Evolutionary conservation across 2,888 invertebrate genomes (phyloP).

Genomic region (Cantharis rustica): DNA sequence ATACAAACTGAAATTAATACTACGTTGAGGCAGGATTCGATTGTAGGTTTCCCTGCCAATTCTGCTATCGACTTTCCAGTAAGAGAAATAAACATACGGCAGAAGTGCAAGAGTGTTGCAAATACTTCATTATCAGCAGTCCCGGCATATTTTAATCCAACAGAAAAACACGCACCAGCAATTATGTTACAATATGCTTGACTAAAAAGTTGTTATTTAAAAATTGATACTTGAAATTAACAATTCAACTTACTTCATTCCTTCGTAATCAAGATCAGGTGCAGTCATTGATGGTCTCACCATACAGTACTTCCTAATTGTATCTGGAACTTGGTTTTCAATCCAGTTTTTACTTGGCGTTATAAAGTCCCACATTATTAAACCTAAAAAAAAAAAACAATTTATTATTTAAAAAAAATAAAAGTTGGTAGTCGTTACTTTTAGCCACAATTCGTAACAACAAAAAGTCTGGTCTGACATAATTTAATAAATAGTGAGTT

Average conservation of each 20-base stretch:
- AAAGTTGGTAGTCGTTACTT: constrained; percentile 55
- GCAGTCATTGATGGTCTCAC: constrained; percentile 70
- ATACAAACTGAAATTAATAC: constrained; percentile 80
- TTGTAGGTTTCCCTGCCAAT: constrained; percentile 85
- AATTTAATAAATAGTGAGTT: constrained; percentile 88
- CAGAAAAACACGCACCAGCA: constrained; percentile 91
- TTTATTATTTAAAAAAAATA: background rate
- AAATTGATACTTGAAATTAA: background rate
- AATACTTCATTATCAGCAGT: constrained; percentile 84
- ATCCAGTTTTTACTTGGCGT: constrained; percentile 84
- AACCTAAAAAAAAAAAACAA: constrained; percentile 54
- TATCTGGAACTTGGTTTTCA: constrained; percentile 77
- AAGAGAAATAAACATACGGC: constrained; percentile 69
- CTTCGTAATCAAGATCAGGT: constrained; percentile 81
- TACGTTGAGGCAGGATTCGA: constrained; percentile 87
- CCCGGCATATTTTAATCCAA: constrained; percentile 94
- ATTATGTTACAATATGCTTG: constrained; percentile 97
- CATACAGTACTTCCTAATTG: constrained; percentile 78
- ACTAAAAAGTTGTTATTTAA: constrained; percentile 57
- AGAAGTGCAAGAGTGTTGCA: constrained; percentile 75
- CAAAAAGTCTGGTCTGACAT: constrained; percentile 89
- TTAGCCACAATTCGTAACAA: constrained; percentile 80
- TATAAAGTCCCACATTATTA: constrained; percentile 89
- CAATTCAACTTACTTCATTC: constrained; percentile 76
- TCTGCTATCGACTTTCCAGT: constrained; percentile 77